Percentiles rank a stretch among this genome's conserved stretches.
Evolutionary conservation across 2,888 invertebrate genomes (phyloP).

Genomic region (Ceraclea dissimilis): DNA sequence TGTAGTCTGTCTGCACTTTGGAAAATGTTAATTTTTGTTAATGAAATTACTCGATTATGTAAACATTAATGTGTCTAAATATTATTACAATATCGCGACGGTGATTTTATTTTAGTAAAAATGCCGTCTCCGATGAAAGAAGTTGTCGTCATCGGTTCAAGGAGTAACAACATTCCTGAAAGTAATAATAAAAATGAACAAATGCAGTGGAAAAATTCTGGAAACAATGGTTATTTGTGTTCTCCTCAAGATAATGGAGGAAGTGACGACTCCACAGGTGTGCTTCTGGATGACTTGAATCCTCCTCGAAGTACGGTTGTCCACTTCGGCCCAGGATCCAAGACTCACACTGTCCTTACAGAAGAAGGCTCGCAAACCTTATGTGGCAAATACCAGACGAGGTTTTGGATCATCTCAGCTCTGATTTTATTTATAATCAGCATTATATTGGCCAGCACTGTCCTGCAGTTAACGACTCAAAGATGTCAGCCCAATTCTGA

Average conservation of each 20-base stretch:
- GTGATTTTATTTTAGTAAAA: background rate
- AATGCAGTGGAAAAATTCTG: conserved; percentile 23
- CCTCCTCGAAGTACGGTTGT: conserved; percentile 33
- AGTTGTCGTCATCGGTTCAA: conserved; percentile 7
- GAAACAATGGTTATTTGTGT: conserved; percentile 37
- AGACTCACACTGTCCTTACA: conserved; percentile 24
- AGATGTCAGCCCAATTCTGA: conserved; percentile 6
- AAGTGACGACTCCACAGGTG: conserved; percentile 24
- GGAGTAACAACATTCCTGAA: background rate
- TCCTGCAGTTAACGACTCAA: conserved; percentile 17
- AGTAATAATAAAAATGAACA: conserved; percentile 11
- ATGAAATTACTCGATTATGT: no score
- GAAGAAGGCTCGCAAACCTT: conserved; percentile 4
- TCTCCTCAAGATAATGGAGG: conserved; percentile 27
- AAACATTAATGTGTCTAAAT: no score
- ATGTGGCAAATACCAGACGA: conserved; percentile 6
- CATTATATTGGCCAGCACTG: conserved; percentile 18
- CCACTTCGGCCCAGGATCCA: conserved; percentile 29
- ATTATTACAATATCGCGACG: no score
- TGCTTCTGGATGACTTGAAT: conserved; percentile 20
- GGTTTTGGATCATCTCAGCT: conserved; percentile 12
- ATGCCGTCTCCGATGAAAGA: conserved; percentile 19
- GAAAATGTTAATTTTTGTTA: no score
- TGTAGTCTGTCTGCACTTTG: no score
- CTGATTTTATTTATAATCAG: conserved; percentile 20